A percentile compares a stretch with the other conserved stretches of the same genome.
Conservation (phyloP, 1,140 invertebrate genomes). For the Leptopilina boulardi region DNA sequence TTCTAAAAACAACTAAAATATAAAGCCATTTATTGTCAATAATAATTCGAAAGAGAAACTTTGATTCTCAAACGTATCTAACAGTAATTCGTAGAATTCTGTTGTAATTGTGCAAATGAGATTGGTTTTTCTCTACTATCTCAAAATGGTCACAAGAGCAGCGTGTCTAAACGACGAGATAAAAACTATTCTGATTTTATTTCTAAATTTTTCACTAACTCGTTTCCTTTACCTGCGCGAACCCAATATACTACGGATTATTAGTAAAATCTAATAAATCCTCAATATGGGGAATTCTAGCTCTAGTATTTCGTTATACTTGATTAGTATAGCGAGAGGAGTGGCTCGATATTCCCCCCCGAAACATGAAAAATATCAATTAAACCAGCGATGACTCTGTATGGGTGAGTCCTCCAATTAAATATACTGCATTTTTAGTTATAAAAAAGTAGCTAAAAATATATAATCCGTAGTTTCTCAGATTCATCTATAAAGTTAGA, state of each 20-base stretch:
- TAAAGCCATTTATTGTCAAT: no score
- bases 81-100: background rate
- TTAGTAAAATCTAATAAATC: slow-evolving; percentile 12
- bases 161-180: background rate
- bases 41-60: no score
- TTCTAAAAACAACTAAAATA: no score
- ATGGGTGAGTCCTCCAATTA: slow-evolving; percentile 5
- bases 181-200: background rate
- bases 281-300: background rate
- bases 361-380: slow-evolving; percentile 21
- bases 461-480: background rate
- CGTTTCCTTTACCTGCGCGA: slow-evolving; percentile 5
- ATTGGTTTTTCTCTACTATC: background rate
- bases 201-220: background rate
- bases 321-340: slow-evolving; percentile 3
- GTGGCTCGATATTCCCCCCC: background rate
- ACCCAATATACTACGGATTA: background rate
- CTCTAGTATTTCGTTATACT: background rate
- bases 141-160: background rate
- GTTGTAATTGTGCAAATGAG: background rate
- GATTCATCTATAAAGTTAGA: slow-evolving; percentile 17
- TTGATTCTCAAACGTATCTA: background rate
- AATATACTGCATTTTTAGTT: background rate
- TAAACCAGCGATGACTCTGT: background rate
- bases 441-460: background rate